Evolutionary conservation across 2,888 invertebrate species (phyloP).

Genomic region (Cloeon dipterum): DNA sequence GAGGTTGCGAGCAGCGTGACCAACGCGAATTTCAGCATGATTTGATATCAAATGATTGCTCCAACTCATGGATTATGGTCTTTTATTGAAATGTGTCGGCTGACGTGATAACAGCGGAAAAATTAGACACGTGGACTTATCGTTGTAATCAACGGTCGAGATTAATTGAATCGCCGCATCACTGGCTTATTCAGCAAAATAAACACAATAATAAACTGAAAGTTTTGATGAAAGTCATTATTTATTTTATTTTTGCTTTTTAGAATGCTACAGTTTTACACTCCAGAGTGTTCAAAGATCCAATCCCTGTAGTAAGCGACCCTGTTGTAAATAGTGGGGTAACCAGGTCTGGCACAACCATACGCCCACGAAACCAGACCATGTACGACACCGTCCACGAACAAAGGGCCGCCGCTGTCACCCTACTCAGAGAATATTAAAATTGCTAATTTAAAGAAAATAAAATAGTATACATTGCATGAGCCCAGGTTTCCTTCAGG

Average conservation of each 20-base stretch:
- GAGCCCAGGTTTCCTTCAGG: conserved; percentile 5
- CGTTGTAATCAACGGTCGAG: too few species aligned
- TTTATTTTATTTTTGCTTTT: too few species aligned
- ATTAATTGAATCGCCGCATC: too few species aligned
- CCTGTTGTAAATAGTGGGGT: conserved; percentile 6
- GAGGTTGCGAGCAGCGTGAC: neutral
- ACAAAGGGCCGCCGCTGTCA: conserved; percentile 7
- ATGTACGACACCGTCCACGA: conserved; percentile 4
- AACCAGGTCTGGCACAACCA: conserved; percentile 6
- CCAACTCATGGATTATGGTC: too few species aligned
- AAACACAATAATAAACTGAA: too few species aligned
- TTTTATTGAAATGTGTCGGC: too few species aligned
- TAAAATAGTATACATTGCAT: conserved; percentile 5
- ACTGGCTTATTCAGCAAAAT: too few species aligned
- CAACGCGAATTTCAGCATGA: neutral
- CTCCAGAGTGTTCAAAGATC: conserved; percentile 3
- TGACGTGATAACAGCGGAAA: too few species aligned
- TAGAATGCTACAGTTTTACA: neutral
- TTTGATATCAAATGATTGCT: too few species aligned
- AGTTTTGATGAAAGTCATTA: too few species aligned
- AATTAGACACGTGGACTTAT: too few species aligned
- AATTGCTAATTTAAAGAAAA: neutral
- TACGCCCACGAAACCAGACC: conserved; percentile 7
- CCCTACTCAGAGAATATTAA: too few species aligned
- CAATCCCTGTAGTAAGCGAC: conserved; percentile 5